Percentiles rank a stretch among this genome's conserved stretches.
These are phyloP conservation scores for Sinohyriopsis cumingii DNA, from an alignment of 2,888 invertebrate genomes.

Conservation along the genomic window DNA sequence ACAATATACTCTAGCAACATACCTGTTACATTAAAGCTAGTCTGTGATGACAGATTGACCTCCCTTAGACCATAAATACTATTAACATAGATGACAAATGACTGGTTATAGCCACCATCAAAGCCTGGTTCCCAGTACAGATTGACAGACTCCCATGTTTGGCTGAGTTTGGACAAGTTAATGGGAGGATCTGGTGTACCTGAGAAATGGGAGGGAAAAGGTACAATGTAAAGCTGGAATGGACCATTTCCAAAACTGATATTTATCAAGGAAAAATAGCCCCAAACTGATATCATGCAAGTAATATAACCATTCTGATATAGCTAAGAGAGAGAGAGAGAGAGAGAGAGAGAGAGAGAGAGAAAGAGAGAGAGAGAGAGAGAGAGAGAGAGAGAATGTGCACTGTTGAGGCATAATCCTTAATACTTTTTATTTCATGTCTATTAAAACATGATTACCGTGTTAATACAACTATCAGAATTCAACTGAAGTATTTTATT, in stretches of 20 bases:
- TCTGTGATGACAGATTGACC: conserved; percentile 34
- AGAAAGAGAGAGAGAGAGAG: no score
- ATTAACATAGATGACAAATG: conserved; percentile 43
- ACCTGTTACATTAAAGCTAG: conserved; percentile 56
- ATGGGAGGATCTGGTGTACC: conserved; percentile 60
- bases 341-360: no score
- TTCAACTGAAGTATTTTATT: background rate
- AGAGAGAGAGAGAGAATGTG: no score
- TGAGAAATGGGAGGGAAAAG: conserved; percentile 20
- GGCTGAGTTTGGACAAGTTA: conserved; percentile 31
- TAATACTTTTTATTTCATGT: no score
- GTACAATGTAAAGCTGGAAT: background rate
- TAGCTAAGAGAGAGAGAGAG: no score
- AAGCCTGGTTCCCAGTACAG: conserved; percentile 63
- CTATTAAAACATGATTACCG: no score
- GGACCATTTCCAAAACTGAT: no score
- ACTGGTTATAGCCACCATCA: conserved; percentile 62
- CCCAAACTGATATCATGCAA: no score
- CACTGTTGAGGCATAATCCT: no score
- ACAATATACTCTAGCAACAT: conserved; percentile 11
- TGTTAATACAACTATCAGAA: background rate
- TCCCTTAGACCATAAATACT: conserved; percentile 38
- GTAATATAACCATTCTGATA: no score
- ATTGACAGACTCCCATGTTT: conserved; percentile 63
- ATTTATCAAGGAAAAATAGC: no score